phyloP scores from a whole-genome alignment of 2,888 invertebrate genomes.

The Drosophila aldrichi region DNA sequence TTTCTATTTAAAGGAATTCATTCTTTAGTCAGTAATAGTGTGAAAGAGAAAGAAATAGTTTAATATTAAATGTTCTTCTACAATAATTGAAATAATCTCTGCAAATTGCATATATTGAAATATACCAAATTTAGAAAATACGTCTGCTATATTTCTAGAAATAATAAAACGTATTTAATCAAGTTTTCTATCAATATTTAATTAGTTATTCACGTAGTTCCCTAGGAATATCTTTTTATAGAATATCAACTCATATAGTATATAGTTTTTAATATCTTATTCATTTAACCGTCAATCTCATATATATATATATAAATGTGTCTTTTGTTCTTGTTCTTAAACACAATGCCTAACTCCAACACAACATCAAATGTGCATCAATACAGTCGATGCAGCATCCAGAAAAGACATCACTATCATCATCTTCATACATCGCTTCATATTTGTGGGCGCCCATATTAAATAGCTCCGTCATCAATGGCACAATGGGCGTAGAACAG shows the following conservation, averaged over 20 bases:
- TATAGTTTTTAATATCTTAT: conserved; percentile 2
- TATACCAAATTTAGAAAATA: neutral
- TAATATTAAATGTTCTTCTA: neutral
- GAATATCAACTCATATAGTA: neutral
- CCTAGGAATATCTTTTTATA: neutral
- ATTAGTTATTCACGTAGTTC: neutral
- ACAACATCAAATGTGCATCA: conserved; percentile 10
- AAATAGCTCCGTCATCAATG: conserved; percentile 32
- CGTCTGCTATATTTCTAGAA: neutral
- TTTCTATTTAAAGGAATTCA: neutral
- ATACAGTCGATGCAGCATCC: conserved; percentile 51
- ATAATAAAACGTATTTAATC: neutral
- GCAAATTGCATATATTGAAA: neutral
- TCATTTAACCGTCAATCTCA: conserved; percentile 13
- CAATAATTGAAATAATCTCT: neutral
- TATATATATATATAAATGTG: conserved; percentile 22
- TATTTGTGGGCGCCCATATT: conserved; percentile 69
- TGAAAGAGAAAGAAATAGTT: neutral
- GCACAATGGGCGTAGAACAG: conserved; percentile 14
- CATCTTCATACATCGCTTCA: conserved; percentile 66
- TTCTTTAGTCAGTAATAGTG: neutral
- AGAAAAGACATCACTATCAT: conserved; percentile 62
- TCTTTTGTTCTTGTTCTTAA: conserved; percentile 50
- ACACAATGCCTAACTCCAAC: conserved; percentile 34
- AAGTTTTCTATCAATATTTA: neutral